A percentile compares a stretch with the other conserved stretches of the same genome.
Conservation (phyloP, 2,797 vertebrate genomes). For the Melanotaenia trifasciata region DNA sequence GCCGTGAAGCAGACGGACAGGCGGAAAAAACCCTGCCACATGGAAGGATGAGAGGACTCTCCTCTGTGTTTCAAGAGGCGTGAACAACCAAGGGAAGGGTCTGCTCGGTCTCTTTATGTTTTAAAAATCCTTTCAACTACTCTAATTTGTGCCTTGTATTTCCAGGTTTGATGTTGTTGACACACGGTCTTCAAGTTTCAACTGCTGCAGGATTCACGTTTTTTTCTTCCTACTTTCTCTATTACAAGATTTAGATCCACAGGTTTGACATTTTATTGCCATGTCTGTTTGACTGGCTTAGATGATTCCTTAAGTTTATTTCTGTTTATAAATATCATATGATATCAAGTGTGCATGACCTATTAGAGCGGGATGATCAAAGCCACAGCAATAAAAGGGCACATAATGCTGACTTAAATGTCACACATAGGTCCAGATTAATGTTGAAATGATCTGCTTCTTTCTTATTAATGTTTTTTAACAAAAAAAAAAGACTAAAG, state of each 20-base stretch:
- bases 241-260: background rate
- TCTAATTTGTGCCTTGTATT: conserved; percentile 41
- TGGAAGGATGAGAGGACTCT: conserved; percentile 51
- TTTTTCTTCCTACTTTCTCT: conserved; percentile 5
- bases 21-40: conserved; percentile 43
- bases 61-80: conserved; percentile 60
- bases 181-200: conserved; percentile 8
- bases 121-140: conserved; percentile 52
- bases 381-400: background rate
- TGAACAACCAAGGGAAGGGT: conserved; percentile 65
- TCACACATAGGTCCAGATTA: background rate
- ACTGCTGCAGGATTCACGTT: conserved; percentile 7
- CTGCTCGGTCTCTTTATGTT: conserved; percentile 64
- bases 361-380: background rate
- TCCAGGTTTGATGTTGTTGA: conserved; percentile 17
- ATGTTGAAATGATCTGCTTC: background rate
- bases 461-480: background rate
- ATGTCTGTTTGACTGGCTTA: background rate
- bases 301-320: background rate
- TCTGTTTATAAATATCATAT: background rate
- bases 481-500: background rate
- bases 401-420: background rate
- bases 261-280: conserved; percentile 7
- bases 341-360: conserved; percentile 4
- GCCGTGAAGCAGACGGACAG: conserved; percentile 57